Percentiles rank a stretch among this genome's conserved stretches.
phyloP scores from a whole-genome alignment of 1,140 invertebrate genomes.

The Dendrolimus punctatus region DNA sequence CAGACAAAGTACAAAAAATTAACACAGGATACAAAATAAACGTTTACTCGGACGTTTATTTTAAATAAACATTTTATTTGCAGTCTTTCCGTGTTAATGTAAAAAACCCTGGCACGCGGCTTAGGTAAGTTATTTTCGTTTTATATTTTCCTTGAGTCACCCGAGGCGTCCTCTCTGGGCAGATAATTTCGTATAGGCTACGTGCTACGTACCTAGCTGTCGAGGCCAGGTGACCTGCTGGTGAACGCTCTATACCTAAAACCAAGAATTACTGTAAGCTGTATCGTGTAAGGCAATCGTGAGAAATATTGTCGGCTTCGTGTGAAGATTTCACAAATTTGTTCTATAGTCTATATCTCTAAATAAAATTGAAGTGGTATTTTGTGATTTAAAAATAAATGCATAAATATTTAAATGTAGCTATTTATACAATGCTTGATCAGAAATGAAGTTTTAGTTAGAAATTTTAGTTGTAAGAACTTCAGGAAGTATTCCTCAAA shows the following conservation, averaged over 20 bases:
- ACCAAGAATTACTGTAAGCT: constrained; percentile 18
- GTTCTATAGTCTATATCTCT: no score
- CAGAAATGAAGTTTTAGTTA: no score
- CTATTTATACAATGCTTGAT: no score
- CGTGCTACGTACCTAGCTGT: constrained; percentile 41
- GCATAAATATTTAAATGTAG: no score
- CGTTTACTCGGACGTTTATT: constrained; percentile 23
- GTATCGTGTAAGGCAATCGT: neutral
- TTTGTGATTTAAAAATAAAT: no score
- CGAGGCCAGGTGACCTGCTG: constrained; percentile 35
- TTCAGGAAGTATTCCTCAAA: no score
- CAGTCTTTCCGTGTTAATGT: constrained; percentile 34
- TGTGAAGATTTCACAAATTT: no score
- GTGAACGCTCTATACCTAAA: constrained; percentile 23
- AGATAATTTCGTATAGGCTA: constrained; percentile 53
- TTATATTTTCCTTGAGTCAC: constrained; percentile 47
- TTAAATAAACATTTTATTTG: constrained; percentile 46
- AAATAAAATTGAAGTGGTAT: no score
- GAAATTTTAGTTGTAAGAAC: no score
- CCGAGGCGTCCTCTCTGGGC: constrained; percentile 34
- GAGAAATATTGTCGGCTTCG: no score
- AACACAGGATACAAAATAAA: constrained; percentile 4
- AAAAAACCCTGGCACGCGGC: constrained; percentile 30
- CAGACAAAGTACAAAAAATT: constrained; percentile 12
- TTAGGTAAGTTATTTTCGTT: constrained; percentile 59